These are phyloP conservation scores for Nematolebias whitei DNA, from an alignment of 2,113 vertebrate species.

Conservation along the genomic window DNA sequence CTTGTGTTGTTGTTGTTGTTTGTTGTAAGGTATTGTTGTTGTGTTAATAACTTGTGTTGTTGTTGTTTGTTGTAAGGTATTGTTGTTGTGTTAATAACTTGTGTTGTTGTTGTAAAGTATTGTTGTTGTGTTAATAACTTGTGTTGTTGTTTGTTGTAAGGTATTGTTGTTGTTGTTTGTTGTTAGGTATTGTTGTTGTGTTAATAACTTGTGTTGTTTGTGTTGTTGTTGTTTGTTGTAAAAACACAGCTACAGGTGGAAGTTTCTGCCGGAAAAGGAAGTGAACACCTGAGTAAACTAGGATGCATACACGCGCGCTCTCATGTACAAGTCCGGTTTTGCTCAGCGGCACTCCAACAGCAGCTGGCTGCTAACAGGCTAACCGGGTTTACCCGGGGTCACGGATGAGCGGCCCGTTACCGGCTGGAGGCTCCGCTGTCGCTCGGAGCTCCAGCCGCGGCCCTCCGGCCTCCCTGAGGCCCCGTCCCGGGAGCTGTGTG, in stretches of 20 bases:
- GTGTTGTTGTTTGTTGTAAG: no score
- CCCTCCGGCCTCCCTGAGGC: background rate
- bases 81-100: no score
- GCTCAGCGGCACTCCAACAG: slow-evolving; percentile 41
- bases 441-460: slow-evolving; percentile 9
- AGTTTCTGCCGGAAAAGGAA: slow-evolving; percentile 26
- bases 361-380: slow-evolving; percentile 9
- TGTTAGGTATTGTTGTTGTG: no score
- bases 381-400: slow-evolving; percentile 25
- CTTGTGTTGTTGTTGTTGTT: background rate
- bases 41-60: no score
- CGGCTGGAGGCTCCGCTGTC: slow-evolving; percentile 18
- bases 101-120: background rate
- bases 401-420: slow-evolving; percentile 20
- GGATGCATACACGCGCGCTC: background rate
- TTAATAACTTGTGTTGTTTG: background rate
- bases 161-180: no score
- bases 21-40: background rate
- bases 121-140: background rate
- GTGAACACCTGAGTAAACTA: slow-evolving; percentile 16
- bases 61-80: no score
- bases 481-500: slow-evolving; percentile 23
- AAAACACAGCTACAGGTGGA: slow-evolving; percentile 20
- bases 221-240: background rate
- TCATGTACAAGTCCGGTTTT: background rate